Percentiles rank a stretch among this genome's conserved stretches.
These are phyloP conservation scores for Argyresthia goedartella DNA, from an alignment of 2,888 invertebrate species.

Conservation along the genomic window DNA sequence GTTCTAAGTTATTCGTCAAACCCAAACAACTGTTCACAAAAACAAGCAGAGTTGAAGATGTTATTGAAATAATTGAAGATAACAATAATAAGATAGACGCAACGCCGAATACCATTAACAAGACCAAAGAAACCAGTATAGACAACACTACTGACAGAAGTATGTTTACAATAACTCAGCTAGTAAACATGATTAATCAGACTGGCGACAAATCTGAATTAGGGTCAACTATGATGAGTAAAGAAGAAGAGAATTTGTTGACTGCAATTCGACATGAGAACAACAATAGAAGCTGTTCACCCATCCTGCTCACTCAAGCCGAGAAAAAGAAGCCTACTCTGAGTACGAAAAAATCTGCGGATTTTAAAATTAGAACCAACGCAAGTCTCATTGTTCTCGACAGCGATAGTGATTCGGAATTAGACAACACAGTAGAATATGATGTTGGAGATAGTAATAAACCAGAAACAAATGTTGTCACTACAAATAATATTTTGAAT, in stretches of 20 bases:
- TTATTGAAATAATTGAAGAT: slow-evolving; percentile 13
- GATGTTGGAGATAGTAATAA: slow-evolving; percentile 18
- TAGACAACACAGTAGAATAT: slow-evolving; percentile 27
- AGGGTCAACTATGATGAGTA: not conserved
- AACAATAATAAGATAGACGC: slow-evolving; percentile 10
- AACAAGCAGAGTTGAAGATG: slow-evolving; percentile 11
- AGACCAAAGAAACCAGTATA: slow-evolving; percentile 13
- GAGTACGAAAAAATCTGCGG: slow-evolving; percentile 5
- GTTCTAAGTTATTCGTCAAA: too few relatives aligned
- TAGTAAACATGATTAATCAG: slow-evolving; percentile 55
- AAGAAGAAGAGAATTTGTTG: slow-evolving; percentile 2
- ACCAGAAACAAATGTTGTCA: not conserved
- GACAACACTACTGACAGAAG: slow-evolving; percentile 37
- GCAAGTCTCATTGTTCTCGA: slow-evolving; percentile 44
- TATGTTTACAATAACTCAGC: slow-evolving; percentile 57
- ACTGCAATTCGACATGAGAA: slow-evolving; percentile 6
- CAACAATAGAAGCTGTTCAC: slow-evolving; percentile 38
- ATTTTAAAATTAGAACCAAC: slow-evolving; percentile 16
- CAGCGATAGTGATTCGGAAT: slow-evolving; percentile 45
- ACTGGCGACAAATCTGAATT: slow-evolving; percentile 17
- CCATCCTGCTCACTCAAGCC: slow-evolving; percentile 47
- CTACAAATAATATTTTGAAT: too few relatives aligned
- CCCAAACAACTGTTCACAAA: slow-evolving; percentile 15
- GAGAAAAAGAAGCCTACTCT: slow-evolving; percentile 26
- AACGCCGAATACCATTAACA: slow-evolving; percentile 7